Percentiles rank a stretch among this genome's conserved stretches.
Evolutionary conservation across 2,888 invertebrate species (phyloP).

Genomic region (Rhagium mordax): DNA sequence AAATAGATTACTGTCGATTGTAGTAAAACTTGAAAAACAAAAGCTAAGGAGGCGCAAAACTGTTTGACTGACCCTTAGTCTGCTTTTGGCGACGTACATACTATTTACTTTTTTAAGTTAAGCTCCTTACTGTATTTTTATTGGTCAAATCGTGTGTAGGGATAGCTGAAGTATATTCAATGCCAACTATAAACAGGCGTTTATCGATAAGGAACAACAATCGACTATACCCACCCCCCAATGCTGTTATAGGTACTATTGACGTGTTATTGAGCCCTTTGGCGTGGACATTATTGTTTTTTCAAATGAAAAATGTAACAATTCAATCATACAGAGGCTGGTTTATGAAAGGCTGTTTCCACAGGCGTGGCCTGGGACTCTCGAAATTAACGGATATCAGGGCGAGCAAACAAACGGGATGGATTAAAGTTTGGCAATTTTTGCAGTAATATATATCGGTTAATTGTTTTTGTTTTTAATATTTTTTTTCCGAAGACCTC

Average conservation of each 20-base stretch:
- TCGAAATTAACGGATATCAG: too few relatives aligned
- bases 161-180: constrained; percentile 61
- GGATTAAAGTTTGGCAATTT: too few relatives aligned
- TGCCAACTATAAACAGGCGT: constrained; percentile 68
- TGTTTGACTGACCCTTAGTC: background rate
- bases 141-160: constrained; percentile 46
- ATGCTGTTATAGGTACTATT: constrained; percentile 60
- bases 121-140: background rate
- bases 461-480: too few relatives aligned
- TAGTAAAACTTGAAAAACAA: too few relatives aligned
- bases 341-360: constrained; percentile 6
- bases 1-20: too few relatives aligned
- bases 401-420: too few relatives aligned
- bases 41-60: background rate
- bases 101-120: background rate
- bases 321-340: constrained; percentile 13
- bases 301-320: constrained; percentile 21
- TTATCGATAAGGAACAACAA: constrained; percentile 65
- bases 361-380: background rate
- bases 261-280: constrained; percentile 41
- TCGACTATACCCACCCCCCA: constrained; percentile 57
- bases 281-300: constrained; percentile 6
- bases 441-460: too few relatives aligned
- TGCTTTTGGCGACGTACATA: constrained; percentile 15
- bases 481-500: too few relatives aligned